These are phyloP conservation scores for Crossocerus cetratus DNA, from an alignment of 2,888 invertebrate genomes.

Conservation along the genomic window DNA sequence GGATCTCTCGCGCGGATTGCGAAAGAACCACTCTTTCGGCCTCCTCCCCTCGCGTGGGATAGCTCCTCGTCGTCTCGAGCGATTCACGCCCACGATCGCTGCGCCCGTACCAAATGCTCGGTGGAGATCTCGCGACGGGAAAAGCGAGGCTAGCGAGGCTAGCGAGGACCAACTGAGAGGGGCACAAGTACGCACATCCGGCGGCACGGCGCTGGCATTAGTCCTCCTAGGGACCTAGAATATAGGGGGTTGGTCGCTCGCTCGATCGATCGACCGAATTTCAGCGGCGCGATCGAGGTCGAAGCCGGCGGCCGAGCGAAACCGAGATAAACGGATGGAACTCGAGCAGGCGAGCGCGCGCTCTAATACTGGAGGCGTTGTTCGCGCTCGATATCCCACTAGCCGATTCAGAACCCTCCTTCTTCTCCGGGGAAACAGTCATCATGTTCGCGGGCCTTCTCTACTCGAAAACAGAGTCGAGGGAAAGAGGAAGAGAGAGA, in stretches of 20 bases:
- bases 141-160: constrained; percentile 12
- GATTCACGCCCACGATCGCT: neutral
- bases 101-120: too few relatives aligned
- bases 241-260: constrained; percentile 62
- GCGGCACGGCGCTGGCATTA: too few relatives aligned
- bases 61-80: neutral
- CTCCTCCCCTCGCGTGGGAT: too few relatives aligned
- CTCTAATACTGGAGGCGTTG: neutral
- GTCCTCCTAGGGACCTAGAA: constrained; percentile 47
- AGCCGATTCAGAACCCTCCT: neutral
- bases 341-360: neutral
- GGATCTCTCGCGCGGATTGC: too few relatives aligned
- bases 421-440: too few relatives aligned
- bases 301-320: constrained; percentile 38
- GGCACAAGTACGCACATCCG: constrained; percentile 39
- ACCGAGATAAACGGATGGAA: constrained; percentile 32
- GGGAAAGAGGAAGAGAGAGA: neutral
- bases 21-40: too few relatives aligned
- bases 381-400: neutral
- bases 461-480: too few relatives aligned
- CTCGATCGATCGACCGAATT: constrained; percentile 68
- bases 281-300: constrained; percentile 61
- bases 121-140: too few relatives aligned
- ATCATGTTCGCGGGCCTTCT: too few relatives aligned
- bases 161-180: neutral